Conservation (phyloP, 2,797 vertebrate genomes). For the Triplophysa bombifrons region DNA sequence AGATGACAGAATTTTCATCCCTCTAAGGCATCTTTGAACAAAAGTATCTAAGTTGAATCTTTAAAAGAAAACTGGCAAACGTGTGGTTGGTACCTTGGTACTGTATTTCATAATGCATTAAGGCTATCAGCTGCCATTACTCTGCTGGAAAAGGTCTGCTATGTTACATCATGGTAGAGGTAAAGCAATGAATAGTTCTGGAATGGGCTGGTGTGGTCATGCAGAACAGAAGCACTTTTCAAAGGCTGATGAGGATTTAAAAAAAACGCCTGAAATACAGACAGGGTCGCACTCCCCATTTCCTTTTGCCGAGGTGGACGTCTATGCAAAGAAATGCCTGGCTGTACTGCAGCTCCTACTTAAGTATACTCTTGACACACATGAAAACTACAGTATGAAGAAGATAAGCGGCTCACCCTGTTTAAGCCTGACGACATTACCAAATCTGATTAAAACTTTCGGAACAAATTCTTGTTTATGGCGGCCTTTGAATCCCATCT, state of each 20-base stretch:
- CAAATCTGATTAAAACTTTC: slow-evolving; percentile 34
- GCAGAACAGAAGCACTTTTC: slow-evolving; percentile 21
- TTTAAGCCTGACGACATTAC: slow-evolving; percentile 22
- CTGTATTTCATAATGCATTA: slow-evolving; percentile 22
- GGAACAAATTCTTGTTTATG: background rate
- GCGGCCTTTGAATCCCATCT: background rate
- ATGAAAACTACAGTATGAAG: slow-evolving; percentile 20
- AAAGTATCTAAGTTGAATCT: background rate
- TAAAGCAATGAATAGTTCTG: slow-evolving; percentile 31
- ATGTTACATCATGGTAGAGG: slow-evolving; percentile 7
- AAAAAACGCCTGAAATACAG: slow-evolving; percentile 15
- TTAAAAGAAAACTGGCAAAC: background rate
- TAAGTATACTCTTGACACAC: slow-evolving; percentile 16
- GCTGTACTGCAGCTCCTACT: slow-evolving; percentile 7
- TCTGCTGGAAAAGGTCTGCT: slow-evolving; percentile 14
- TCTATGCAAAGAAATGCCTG: slow-evolving; percentile 8
- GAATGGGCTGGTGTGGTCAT: slow-evolving; percentile 37
- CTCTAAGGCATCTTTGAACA: too few species aligned
- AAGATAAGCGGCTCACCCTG: slow-evolving; percentile 9
- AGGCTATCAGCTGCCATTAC: slow-evolving; percentile 19
- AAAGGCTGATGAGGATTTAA: slow-evolving; percentile 19
- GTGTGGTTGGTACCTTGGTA: background rate
- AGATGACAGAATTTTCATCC: too few species aligned
- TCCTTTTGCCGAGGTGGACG: slow-evolving; percentile 18
- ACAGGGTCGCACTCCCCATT: slow-evolving; percentile 27